These are phyloP conservation scores for Rhyacichthys aspro DNA, from an alignment of 2,797 vertebrate genomes.

Conservation along the genomic window DNA sequence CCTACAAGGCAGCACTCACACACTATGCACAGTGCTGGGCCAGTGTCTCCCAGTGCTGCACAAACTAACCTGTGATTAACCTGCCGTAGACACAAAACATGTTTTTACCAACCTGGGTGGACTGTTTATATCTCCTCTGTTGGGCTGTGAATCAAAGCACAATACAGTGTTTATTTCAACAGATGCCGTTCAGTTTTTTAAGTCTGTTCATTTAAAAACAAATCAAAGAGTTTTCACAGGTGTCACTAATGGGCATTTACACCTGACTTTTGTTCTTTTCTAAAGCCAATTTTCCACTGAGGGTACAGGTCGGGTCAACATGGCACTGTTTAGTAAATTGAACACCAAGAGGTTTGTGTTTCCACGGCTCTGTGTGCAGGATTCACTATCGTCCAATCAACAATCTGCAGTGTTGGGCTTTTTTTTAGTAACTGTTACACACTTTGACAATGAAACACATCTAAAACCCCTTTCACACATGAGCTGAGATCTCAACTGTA, in stretches of 20 bases:
- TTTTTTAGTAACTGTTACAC: too few relatives aligned
- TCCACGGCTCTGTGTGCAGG: too few relatives aligned
- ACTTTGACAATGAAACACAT: too few relatives aligned
- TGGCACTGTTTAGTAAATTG: too few relatives aligned
- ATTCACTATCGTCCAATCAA: too few relatives aligned
- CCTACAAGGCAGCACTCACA: conserved; percentile 32
- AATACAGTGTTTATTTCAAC: background rate
- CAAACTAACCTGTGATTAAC: conserved; percentile 28
- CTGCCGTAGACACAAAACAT: background rate
- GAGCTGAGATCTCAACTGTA: too few relatives aligned
- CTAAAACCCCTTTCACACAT: too few relatives aligned
- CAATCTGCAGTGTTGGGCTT: too few relatives aligned
- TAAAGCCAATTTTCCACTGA: too few relatives aligned
- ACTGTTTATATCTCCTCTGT: conserved; percentile 4
- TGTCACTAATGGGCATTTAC: conserved; percentile 1
- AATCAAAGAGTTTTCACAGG: background rate
- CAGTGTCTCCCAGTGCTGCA: conserved; percentile 13
- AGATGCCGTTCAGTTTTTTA: background rate
- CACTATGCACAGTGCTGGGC: conserved; percentile 7
- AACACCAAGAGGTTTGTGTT: too few relatives aligned
- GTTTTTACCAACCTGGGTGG: conserved; percentile 4
- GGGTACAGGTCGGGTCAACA: too few relatives aligned
- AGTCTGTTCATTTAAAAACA: background rate
- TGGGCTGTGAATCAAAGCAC: background rate
- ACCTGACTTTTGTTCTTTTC: background rate